Evolutionary conservation across 2,888 invertebrate species (phyloP).

Genomic region (Drosophila robusta): DNA sequence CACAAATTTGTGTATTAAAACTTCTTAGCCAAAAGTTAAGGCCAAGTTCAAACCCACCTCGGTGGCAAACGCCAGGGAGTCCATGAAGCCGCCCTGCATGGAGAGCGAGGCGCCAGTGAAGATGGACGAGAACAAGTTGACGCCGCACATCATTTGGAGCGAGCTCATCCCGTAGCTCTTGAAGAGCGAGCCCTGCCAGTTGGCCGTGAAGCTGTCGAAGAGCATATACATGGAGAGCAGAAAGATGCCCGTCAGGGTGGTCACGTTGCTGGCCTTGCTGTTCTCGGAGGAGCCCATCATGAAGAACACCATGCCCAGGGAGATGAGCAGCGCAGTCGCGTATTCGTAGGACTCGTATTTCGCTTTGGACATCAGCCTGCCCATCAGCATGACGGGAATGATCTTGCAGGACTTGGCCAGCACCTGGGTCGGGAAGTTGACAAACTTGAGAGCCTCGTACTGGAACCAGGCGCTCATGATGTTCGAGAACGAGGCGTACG

Average conservation of each 20-base stretch:
- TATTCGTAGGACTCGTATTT: constrained; percentile 97
- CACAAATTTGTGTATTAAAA: too few species aligned
- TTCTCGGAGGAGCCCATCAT: constrained; percentile 92
- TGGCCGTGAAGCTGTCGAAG: constrained; percentile 99
- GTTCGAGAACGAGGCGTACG: constrained; percentile 98
- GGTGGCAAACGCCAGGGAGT: constrained; percentile 90
- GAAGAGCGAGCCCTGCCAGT: constrained; percentile 98
- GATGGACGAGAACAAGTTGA: constrained; percentile 96
- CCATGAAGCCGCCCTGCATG: constrained; percentile 93
- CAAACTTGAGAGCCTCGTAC: constrained; percentile 99
- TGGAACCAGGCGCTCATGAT: constrained; percentile 99
- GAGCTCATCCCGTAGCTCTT: constrained; percentile 91
- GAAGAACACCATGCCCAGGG: constrained; percentile 96
- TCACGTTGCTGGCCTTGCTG: constrained; percentile 88
- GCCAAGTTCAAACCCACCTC: constrained; percentile 85
- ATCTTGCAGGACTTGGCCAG: constrained; percentile 99
- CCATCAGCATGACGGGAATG: constrained; percentile 99
- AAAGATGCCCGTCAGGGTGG: constrained; percentile 93
- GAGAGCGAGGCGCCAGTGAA: constrained; percentile 94
- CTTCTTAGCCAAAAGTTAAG: too few species aligned
- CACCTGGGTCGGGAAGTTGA: constrained; percentile 98
- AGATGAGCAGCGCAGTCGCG: constrained; percentile 94
- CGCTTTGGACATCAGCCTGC: constrained; percentile 93
- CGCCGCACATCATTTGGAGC: constrained; percentile 97
- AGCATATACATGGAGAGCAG: constrained; percentile 95